phyloP scores from a whole-genome alignment of 1,140 invertebrate genomes.

The Idris sp. region DNA sequence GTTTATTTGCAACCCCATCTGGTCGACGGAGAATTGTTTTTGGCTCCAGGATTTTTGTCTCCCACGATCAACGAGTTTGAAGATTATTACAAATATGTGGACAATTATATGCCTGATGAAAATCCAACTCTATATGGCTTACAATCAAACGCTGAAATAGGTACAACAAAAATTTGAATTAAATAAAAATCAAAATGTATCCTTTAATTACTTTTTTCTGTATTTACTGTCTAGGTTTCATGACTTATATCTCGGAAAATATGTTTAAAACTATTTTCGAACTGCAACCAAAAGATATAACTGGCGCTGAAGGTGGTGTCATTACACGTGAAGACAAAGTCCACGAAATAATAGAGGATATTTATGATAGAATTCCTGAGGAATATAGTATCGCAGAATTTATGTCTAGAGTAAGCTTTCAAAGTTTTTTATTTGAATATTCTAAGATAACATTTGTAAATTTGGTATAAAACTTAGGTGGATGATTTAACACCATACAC shows the following conservation, averaged over 20 bases:
- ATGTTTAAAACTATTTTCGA: slow-evolving; percentile 94
- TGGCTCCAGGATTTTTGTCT: slow-evolving; percentile 89
- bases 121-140: slow-evolving; percentile 94
- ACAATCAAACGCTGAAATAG: slow-evolving; percentile 97
- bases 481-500: no score
- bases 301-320: slow-evolving; percentile 81
- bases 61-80: slow-evolving; percentile 92
- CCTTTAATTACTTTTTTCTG: no score
- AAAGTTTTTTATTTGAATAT: no score
- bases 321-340: slow-evolving; percentile 91
- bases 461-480: no score
- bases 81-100: slow-evolving; percentile 94
- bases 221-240: slow-evolving; percentile 79
- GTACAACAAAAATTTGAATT: slow-evolving; percentile 68
- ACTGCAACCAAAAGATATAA: slow-evolving; percentile 91
- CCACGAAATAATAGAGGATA: slow-evolving; percentile 89
- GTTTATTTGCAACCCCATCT: slow-evolving; percentile 92
- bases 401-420: slow-evolving; percentile 85
- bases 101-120: slow-evolving; percentile 90
- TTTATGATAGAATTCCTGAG: slow-evolving; percentile 92
- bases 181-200: no score
- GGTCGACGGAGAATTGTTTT: slow-evolving; percentile 89
- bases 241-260: slow-evolving; percentile 90
- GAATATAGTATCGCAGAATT: slow-evolving; percentile 93
- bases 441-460: no score